These are phyloP conservation scores for Mobula birostris DNA, from an alignment of 2,113 vertebrate genomes.

Conservation along the genomic window DNA sequence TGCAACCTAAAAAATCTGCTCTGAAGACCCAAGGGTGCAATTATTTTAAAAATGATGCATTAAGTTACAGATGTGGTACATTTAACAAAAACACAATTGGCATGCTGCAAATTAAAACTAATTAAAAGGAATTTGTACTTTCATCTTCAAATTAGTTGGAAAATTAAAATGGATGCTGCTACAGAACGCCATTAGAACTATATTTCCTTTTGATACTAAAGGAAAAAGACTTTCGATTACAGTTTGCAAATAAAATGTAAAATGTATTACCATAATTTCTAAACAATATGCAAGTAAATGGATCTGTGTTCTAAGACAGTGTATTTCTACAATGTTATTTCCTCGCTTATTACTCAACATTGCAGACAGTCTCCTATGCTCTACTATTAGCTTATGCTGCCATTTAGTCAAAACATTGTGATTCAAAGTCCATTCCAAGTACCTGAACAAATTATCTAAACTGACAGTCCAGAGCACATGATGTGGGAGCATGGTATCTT, in stretches of 20 bases:
- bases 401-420: not conserved
- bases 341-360: not conserved
- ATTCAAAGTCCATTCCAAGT: not conserved
- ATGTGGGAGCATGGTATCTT: not conserved
- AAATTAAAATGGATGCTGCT: not conserved
- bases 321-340: conserved; percentile 6
- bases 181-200: not conserved
- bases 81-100: not conserved
- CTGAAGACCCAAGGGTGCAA: not conserved
- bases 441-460: not conserved
- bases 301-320: not conserved
- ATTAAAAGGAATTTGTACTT: not conserved
- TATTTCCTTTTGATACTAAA: not conserved
- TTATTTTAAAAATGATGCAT: not conserved
- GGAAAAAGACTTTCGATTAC: not conserved
- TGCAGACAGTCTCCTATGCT: not conserved
- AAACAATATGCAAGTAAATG: not conserved
- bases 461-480: not conserved
- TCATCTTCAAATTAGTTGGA: not conserved
- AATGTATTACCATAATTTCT: not conserved
- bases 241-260: not conserved
- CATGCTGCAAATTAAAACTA: not conserved
- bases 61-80: not conserved
- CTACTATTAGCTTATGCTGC: not conserved
- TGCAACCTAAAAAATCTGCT: not conserved